These are phyloP conservation scores for Calypte anna DNA, from an alignment of 2,113 vertebrate species.

Conservation along the genomic window DNA sequence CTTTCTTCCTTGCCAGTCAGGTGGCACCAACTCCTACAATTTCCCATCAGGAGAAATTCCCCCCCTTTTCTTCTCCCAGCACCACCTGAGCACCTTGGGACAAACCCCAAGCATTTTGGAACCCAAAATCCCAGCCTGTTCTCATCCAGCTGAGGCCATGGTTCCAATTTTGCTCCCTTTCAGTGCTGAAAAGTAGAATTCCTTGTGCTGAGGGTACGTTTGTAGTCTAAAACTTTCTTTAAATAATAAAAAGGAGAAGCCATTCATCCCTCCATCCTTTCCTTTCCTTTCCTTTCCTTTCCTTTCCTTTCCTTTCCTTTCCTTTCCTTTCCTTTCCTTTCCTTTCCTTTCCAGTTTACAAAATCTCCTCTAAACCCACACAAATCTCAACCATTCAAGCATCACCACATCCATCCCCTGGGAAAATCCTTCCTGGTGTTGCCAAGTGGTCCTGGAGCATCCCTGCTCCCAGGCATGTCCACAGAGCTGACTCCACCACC, in stretches of 20 bases:
- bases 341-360: neutral
- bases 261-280: too few species aligned
- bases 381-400: neutral
- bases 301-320: too few species aligned
- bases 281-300: too few species aligned
- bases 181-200: neutral
- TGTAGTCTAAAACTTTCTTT: neutral
- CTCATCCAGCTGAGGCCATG: neutral
- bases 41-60: neutral
- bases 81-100: neutral
- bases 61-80: neutral
- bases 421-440: neutral
- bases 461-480: neutral
- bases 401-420: too few species aligned
- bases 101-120: neutral
- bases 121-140: neutral
- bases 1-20: neutral
- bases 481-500: neutral
- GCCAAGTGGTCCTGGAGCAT: neutral
- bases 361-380: neutral
- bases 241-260: neutral
- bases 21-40: neutral
- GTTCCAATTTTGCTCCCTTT: neutral
- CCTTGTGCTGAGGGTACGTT: rapidly evolving
- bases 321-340: too few species aligned